Evolutionary conservation across 2,888 invertebrate species (phyloP).

Genomic region (Rutpela maculata): DNA sequence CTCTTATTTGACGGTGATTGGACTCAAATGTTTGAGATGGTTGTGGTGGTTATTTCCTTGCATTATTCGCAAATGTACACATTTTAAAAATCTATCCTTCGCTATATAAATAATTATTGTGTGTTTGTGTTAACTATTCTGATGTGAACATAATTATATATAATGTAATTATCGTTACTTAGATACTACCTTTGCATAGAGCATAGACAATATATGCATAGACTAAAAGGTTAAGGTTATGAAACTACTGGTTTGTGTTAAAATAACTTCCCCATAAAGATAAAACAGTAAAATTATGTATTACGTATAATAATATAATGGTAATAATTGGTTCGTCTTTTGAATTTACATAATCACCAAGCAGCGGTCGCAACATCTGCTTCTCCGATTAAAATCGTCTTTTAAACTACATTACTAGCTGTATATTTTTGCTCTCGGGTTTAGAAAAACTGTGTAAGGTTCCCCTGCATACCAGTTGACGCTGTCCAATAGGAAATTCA

Average conservation of each 20-base stretch:
- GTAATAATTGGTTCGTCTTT: not conserved
- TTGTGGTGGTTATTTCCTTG: too few species aligned
- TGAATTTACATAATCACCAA: not conserved
- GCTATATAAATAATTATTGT: not conserved
- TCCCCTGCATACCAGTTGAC: too few species aligned
- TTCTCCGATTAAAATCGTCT: not conserved
- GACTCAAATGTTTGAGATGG: too few species aligned
- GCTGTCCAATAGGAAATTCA: too few species aligned
- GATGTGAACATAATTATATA: slow-evolving; percentile 7
- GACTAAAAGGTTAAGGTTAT: slow-evolving; percentile 1
- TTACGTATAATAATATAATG: not conserved
- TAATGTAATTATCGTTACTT: not conserved
- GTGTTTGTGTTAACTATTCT: slow-evolving; percentile 1
- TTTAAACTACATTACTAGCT: not conserved
- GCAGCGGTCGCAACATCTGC: not conserved
- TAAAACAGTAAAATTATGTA: not conserved
- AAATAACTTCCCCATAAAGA: not conserved
- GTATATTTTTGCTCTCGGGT: too few species aligned
- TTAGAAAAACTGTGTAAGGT: too few species aligned
- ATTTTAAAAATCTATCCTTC: not conserved
- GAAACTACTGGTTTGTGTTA: not conserved
- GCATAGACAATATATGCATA: not conserved
- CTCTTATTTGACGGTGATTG: too few species aligned
- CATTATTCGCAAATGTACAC: not conserved
- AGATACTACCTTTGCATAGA: slow-evolving; percentile 3